Base-by-base conservation (phyloP, 2,113 vertebrate species). In the Aspiorhynchus laticeps region DNA sequence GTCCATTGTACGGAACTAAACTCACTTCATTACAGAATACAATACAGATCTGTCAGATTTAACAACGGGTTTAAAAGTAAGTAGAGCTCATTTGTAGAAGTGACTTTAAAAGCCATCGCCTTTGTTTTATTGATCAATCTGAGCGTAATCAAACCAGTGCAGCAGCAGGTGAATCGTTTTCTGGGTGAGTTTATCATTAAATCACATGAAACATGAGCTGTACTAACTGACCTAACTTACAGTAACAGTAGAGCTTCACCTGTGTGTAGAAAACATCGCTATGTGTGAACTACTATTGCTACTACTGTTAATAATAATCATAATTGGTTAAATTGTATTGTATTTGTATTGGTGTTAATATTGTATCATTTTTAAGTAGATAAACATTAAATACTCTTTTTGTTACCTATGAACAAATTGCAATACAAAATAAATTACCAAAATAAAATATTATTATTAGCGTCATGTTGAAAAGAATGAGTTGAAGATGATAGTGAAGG, bases 131-230 rank as follows among this genome's bases (percentile, higher is more conserved):
- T 28, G 24, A 36, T 15, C 4, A n/a, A 46, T 26, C 26, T 46
- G 38, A 46, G 11, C 7, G 24, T 74, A 10, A 14, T 53, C 15
- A 65, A 74, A n/a, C 19, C 17, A 78, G n/a, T 33, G n/a, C n/a
- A n/a, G 41, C 15, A 85, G 84, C 74, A 61, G 41, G 26, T 36
- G 76, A 41, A 79, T 46, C 63, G 43, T 59, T 71, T 15, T 21
- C 21, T 80, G 76, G 77, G 84, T 69, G 41, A 79, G 84, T 69
- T 36, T 51, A 24, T 21, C 17, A 31, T 65, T 77, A 33, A 36
- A 17, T 43, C 12, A 17, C 15, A 24, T 61, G 11, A n/a, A 48
- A 48, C 46, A 33, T 14, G 12, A n/a, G n/a, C n/a, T n/a, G 33
- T 33, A 33, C 33, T n/a, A n/a, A n/a, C n/a, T n/a, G n/a, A n/a